phyloP scores from a whole-genome alignment of 2,797 vertebrate genomes.

The Thalassophryne amazonica region DNA sequence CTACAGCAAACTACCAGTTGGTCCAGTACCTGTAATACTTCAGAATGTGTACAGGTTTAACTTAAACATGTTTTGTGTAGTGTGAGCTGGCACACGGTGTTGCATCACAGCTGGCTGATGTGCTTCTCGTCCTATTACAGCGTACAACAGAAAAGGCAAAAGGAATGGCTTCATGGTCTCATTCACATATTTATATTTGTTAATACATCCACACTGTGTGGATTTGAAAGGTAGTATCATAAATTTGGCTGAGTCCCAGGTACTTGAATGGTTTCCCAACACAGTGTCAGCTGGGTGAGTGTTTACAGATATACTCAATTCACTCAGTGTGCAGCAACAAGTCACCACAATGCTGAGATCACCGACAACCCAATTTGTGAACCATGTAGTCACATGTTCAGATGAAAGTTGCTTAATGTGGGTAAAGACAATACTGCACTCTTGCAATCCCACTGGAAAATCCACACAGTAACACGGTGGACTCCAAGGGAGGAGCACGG shows the following conservation, averaged over 20 bases:
- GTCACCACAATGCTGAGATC: constrained; percentile 8
- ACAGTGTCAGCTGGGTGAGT: constrained; percentile 17
- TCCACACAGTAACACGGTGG: background rate
- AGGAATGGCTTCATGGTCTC: constrained; percentile 4
- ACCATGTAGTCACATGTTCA: too few relatives aligned
- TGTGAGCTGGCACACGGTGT: constrained; percentile 57
- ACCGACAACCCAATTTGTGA: too few relatives aligned
- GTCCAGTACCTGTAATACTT: constrained; percentile 10
- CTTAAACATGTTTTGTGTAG: constrained; percentile 29
- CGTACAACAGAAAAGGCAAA: constrained; percentile 14
- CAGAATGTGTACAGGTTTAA: background rate
- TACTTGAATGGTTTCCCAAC: constrained; percentile 3
- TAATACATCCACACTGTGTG: too few relatives aligned
- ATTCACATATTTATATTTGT: background rate
- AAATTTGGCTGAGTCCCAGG: constrained; percentile 38
- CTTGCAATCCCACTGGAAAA: constrained; percentile 3
- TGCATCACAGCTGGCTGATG: constrained; percentile 2
- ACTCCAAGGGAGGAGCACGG: constrained; percentile 20
- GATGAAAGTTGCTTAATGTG: background rate
- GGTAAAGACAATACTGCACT: constrained; percentile 9
- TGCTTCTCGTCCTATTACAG: background rate
- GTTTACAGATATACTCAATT: background rate
- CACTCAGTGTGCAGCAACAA: background rate
- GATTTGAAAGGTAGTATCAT: constrained; percentile 2
- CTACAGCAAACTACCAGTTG: constrained; percentile 4